phyloP scores from a whole-genome alignment of 1,140 invertebrate genomes.

The Batillaria attramentaria region DNA sequence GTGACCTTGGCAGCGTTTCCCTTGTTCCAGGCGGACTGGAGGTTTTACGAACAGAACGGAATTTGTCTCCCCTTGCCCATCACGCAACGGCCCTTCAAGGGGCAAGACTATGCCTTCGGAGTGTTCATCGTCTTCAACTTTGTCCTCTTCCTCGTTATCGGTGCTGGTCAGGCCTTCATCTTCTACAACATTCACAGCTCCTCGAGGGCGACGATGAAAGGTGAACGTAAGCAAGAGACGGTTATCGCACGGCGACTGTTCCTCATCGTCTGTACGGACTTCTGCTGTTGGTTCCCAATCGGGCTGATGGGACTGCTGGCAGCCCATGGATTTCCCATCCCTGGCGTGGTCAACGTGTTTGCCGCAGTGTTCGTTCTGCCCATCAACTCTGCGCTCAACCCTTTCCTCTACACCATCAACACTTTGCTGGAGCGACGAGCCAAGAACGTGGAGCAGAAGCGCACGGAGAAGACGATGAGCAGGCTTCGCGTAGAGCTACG shows the following conservation, averaged over 20 bases:
- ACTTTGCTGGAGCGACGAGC: neutral
- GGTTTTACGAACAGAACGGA: slow-evolving; percentile 45
- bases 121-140: slow-evolving; percentile 48
- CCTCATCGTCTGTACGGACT: slow-evolving; percentile 40
- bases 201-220: neutral
- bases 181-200: slow-evolving; percentile 23
- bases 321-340: slow-evolving; percentile 31
- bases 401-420: slow-evolving; percentile 46
- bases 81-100: slow-evolving; percentile 14
- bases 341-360: slow-evolving; percentile 46
- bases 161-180: slow-evolving; percentile 43
- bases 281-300: slow-evolving; percentile 32
- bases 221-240: slow-evolving; percentile 30
- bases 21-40: slow-evolving; percentile 23
- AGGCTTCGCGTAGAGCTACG: no score
- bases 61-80: slow-evolving; percentile 48
- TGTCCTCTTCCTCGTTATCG: slow-evolving; percentile 41
- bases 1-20: slow-evolving; percentile 34
- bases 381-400: slow-evolving; percentile 49
- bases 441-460: no score
- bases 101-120: slow-evolving; percentile 42
- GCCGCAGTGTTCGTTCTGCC: slow-evolving; percentile 47
- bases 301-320: slow-evolving; percentile 38
- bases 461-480: no score
- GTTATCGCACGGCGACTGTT: slow-evolving; percentile 39